A percentile compares a stretch with the other conserved stretches of the same genome.
These are phyloP conservation scores for Poecilia latipinna DNA, from an alignment of 2,113 vertebrate genomes.

Conservation along the genomic window DNA sequence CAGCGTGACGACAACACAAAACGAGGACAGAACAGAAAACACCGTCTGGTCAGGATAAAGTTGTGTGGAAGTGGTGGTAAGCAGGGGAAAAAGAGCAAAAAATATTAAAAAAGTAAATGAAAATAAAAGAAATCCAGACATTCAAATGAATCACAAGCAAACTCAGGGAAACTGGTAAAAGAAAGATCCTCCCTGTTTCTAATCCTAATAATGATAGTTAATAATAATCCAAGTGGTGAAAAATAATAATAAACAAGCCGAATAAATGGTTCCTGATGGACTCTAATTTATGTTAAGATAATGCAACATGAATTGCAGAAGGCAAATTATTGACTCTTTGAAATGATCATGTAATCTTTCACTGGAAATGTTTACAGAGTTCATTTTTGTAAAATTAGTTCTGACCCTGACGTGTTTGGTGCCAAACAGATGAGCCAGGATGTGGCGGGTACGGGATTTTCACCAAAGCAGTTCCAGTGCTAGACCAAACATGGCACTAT, in stretches of 20 bases:
- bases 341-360: neutral
- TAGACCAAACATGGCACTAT: too few relatives aligned
- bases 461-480: too few relatives aligned
- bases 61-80: conserved; percentile 14
- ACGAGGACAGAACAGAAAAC: conserved; percentile 40
- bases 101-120: neutral
- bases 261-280: too few relatives aligned
- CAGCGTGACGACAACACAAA: conserved; percentile 16
- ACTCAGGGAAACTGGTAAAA: conserved; percentile 24
- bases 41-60: conserved; percentile 32
- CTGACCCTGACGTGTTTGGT: too few relatives aligned
- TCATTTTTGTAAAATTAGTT: neutral
- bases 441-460: too few relatives aligned
- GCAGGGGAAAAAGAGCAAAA: neutral
- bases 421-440: too few relatives aligned
- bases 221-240: neutral
- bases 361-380: neutral
- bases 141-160: conserved; percentile 36
- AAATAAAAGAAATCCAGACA: conserved; percentile 19
- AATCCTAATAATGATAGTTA: neutral
- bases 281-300: too few relatives aligned
- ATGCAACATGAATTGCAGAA: neutral
- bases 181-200: neutral
- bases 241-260: neutral
- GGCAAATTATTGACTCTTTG: neutral